Evolutionary conservation across 2,888 invertebrate genomes (phyloP), one percentile per base, ranked within the genome.

Genomic region (Cheilosia pagana): DNA sequence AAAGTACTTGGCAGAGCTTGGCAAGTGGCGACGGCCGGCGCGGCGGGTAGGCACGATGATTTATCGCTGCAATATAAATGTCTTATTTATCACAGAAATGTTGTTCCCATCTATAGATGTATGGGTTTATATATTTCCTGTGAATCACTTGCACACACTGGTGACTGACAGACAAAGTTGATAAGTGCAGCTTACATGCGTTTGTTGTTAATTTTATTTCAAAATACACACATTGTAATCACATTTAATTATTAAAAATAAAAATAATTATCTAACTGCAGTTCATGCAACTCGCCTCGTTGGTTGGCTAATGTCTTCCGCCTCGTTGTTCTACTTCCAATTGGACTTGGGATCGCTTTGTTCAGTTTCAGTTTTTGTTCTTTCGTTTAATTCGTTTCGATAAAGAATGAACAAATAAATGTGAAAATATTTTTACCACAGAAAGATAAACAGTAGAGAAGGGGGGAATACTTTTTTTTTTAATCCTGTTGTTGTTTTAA

Each of bases 201-300:
- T 19, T 21, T 21, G n/a, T 55, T 25, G 8, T 62, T 53, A 19
- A 41, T 43, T 67, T 48, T 48, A 5, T 52, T 28, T 12, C 23
- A 23, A 50, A 55, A 31, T 63, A 63, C 12, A 63, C 12, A 45
- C 23, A 60, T 45, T 12, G 50, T 28, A 59, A 65, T 77, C 59
- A 19, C 72, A 65, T 60, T 77, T 68, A 68, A 71, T 62, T 60
- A 41, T 45, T 70, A 23, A 41, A 55, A 52, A 60, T 50, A 76
- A 59, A 62, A 62, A 39, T 12, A 60, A 55, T 79, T 79, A 74
- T 79, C 74, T 79, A 74, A 74, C 57, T 71, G 48, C 59, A 79
- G 65, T 79, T 72, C 67, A 79, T 79, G 57, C 59, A 52, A n/a
- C n/a, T n/a, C 28, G 7, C 8, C 35, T 53, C 50, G 12, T 16